phyloP scores from a whole-genome alignment of 1,140 invertebrate species.

The Drosophila ficusphila region DNA sequence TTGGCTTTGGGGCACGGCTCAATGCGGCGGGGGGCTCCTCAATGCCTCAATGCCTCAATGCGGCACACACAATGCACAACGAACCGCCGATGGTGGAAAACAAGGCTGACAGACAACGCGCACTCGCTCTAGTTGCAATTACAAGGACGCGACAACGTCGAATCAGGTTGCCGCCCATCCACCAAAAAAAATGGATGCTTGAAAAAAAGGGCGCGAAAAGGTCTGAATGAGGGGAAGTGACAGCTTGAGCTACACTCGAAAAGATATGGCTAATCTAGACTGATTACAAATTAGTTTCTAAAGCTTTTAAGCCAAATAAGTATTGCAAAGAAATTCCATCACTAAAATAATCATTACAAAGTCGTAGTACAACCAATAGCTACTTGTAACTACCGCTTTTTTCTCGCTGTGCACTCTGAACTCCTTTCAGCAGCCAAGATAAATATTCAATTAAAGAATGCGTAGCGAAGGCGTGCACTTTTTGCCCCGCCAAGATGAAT shows the following conservation, averaged over 20 bases:
- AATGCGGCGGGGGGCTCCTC: neutral
- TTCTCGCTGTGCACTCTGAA: constrained; percentile 2
- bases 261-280: too few species aligned
- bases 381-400: too few species aligned
- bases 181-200: neutral
- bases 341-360: too few species aligned
- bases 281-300: too few species aligned
- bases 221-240: neutral
- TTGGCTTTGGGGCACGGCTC: too few species aligned
- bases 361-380: too few species aligned
- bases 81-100: constrained; percentile 30
- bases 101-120: constrained; percentile 25
- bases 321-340: too few species aligned
- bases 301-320: too few species aligned
- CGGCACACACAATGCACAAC: constrained; percentile 33
- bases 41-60: neutral
- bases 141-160: constrained; percentile 33
- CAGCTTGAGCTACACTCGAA: neutral
- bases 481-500: constrained; percentile 50
- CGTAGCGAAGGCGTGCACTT: constrained; percentile 24
- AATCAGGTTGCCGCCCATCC: constrained; percentile 10
- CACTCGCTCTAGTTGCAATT: constrained; percentile 35
- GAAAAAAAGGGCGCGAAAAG: neutral
- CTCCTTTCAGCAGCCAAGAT: constrained; percentile 31
- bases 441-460: constrained; percentile 74